Conservation (phyloP, 2,888 invertebrate genomes). For the Dorcus parallelipipedus region DNA sequence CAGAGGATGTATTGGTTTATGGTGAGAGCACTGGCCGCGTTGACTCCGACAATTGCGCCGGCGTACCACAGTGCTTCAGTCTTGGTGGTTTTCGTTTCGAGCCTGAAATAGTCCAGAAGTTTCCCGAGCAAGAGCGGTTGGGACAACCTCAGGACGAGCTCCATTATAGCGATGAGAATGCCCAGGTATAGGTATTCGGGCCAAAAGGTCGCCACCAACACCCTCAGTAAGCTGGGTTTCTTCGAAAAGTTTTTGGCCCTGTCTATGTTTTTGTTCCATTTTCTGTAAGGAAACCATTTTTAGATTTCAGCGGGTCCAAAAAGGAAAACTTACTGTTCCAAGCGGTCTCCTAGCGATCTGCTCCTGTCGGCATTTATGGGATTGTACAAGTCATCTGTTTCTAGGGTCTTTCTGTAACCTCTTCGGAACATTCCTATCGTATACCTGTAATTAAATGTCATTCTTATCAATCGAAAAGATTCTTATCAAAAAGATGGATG, state of each 20-base stretch:
- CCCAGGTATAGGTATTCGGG: constrained; percentile 62
- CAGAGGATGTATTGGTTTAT: constrained; percentile 66
- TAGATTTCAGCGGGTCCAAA: no score
- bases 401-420: constrained; percentile 70
- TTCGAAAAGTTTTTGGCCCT: constrained; percentile 54
- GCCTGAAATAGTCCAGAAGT: constrained; percentile 64
- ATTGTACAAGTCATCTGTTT: constrained; percentile 70
- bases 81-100: constrained; percentile 50
- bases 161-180: constrained; percentile 59
- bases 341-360: constrained; percentile 60
- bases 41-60: constrained; percentile 55
- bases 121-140: constrained; percentile 66
- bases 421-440: constrained; percentile 72
- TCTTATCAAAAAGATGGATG: no score
- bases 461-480: background rate
- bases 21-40: constrained; percentile 56
- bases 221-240: constrained; percentile 62
- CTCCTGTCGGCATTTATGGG: constrained; percentile 69
- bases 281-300: constrained; percentile 45
- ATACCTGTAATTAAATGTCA: constrained; percentile 55
- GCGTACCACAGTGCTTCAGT: constrained; percentile 64
- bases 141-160: constrained; percentile 57
- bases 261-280: constrained; percentile 65
- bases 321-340: constrained; percentile 56
- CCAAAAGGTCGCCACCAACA: constrained; percentile 66